Base-by-base conservation (phyloP, 2,113 vertebrate species). In the Paramormyrops kingsleyae region DNA sequence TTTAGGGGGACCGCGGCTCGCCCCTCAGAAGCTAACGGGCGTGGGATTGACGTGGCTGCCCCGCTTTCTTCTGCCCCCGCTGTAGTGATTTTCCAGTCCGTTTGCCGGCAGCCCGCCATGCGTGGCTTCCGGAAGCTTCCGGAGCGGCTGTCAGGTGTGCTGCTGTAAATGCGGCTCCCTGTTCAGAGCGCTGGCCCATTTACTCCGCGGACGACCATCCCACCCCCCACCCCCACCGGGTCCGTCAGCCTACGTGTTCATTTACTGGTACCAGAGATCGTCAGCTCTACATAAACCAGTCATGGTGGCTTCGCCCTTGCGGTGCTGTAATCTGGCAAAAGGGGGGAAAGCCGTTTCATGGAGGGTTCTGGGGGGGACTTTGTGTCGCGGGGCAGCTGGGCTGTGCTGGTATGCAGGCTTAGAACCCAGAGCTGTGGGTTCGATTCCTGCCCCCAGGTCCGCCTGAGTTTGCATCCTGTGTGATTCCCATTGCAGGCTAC, bases 121-220 rank as follows among this genome's bases (percentile, higher is more conserved):
- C 74, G 35, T 47, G 80, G 49, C 88, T 50, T 39, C 47, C 15
- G 49, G 70, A 31, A 85, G 62, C 89, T 49, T 85, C 86, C 85
- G 87, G n/a, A 88, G 31, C 50, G 88, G 89, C 88, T 88, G 87
- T 92, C 88, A 91, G 88, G 90, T 91, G 88, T 87, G 90, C 49
- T 56, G 35, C 39, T 83, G 85, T 90, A 80, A 90, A 89, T 87
- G 91, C 27, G 35, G 13, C 88, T 52, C 21, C 88, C 7, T 35
- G 46, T 46, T 53, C 89, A n/a, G 27, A 4, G 35, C 42, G 13
- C 35, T 10, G 52, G 88, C 39, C 49, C 47, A 13, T 49, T 86
- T 84, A 12, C 27, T 15, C n/a, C 47, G 3, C 42, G 9, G 83
- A n/a, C 24, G 42, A 42, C 42, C 42, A 42, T 42, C 42, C 42